Base-by-base conservation (phyloP, 2,797 vertebrate species). In the Paedocypris micromegethes region DNA sequence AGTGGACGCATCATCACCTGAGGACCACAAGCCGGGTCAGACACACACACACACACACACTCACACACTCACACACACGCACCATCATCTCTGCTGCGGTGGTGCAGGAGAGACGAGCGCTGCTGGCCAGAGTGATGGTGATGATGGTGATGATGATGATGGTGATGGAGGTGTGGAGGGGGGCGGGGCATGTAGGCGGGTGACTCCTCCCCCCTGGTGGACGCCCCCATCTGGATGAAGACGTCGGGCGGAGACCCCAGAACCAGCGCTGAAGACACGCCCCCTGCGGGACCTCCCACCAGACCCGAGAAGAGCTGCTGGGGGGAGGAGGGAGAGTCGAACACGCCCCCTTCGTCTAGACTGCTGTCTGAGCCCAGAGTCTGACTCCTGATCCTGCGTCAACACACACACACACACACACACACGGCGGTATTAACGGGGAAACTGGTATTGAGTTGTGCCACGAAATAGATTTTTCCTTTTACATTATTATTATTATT, bases 281-380 rank as follows among this genome's bases (percentile, higher is more conserved):
- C 78, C 61, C 89, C 84, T 0, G 93, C 83, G 0, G 93, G 92
- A 73, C 96, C 89, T 0, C 92, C 91, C 2, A 94, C 91, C 78
- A 99, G 83, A 68, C 94, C 91, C 0, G 96, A 94, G 86, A 97
- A 97, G 9, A 99, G 90, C 66, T 94, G 92, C 64, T 96, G 95
- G 0, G 94, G 86, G 45, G 89, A 91, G 3, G 85, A 9, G 0
- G 92, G 80, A 0, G 90, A 76, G 71, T 97, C 93, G 2, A 98
- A 99, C 58, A 97, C 93, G 0, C 93, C 92, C 0, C 94, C 89
- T 75, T 95, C 93, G 70, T 96, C 95, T 82, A 94, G 88, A 6
- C 91, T 92, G 65, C 91, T 88, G 83, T 98, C 96, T 0, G 96
- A 92, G 74, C 93, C 93, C 66, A 96, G 86, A 0, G 93, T 90